These are phyloP conservation scores for Peucedramus taeniatus DNA, from an alignment of 2,113 vertebrate genomes.

Conservation along the genomic window DNA sequence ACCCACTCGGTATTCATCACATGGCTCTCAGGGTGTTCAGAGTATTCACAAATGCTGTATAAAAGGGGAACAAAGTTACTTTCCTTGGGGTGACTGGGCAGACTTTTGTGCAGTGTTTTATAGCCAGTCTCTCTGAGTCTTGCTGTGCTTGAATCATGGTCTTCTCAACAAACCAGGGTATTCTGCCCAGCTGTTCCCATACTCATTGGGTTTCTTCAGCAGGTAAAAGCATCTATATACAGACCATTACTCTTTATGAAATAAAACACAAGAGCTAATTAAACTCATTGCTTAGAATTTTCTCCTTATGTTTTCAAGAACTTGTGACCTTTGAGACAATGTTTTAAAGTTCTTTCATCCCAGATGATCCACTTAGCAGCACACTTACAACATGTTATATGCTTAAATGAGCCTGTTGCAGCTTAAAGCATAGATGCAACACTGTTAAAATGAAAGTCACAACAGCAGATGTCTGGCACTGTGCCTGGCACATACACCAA, in stretches of 20 bases:
- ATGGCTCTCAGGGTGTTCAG: not conserved
- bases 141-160: not conserved
- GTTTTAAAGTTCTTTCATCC: not conserved
- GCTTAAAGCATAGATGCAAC: not conserved
- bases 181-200: not conserved
- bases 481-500: not conserved
- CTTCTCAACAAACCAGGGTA: not conserved
- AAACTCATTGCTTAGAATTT: not conserved
- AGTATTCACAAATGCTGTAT: not conserved
- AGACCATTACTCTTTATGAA: not conserved
- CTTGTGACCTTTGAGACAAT: not conserved
- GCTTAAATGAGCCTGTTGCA: not conserved
- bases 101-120: not conserved
- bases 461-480: not conserved
- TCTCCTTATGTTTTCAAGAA: not conserved
- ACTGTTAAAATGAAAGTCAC: not conserved
- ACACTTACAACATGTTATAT: not conserved
- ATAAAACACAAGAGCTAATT: not conserved
- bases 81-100: not conserved
- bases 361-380: not conserved
- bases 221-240: not conserved
- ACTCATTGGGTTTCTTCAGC: not conserved
- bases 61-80: not conserved
- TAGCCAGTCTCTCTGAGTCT: not conserved
- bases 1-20: not conserved